Evolutionary conservation across 2,888 invertebrate species (phyloP), one percentile per base, ranked within the genome.

Genomic region (Caenorhabditis afra): DNA sequence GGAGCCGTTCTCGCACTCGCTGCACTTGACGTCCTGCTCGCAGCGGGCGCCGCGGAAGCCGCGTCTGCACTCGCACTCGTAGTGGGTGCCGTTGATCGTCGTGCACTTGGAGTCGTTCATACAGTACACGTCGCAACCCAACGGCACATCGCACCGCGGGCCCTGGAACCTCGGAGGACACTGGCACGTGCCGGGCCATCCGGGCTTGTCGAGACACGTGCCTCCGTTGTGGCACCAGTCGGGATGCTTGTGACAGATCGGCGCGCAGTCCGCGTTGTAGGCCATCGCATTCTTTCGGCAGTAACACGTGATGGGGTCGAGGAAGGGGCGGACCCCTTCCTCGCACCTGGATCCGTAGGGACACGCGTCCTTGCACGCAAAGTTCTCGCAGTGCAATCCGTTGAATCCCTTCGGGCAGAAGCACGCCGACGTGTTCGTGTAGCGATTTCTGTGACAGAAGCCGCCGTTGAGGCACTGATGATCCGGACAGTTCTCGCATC

Each of bases 401-500:
- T 22, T 50, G 55, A 66, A 71, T 14, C 78, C 78, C 16, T 55
- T 55, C 22, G 71, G 71, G 18, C 78, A 78, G 12, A 73, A 52
- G 35, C 78, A 22, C 1, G 41, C 10, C 0, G 62, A 44, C 8
- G 8, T 18, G 29, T 67, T 76, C 7, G 68, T 53, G 0, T 11
- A 14, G 4, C 18, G 12, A 12, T 77, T n/a, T n/a, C n/a, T 52
- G 29, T 47, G 22, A 49, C 77, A 77, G 52, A 65, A 65, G 11
- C 77, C 77, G 11, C 77, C 77, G 29, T 77, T 77, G 3, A 50
- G 14, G 14, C 77, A 77, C 20, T 41, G n/a, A 7, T 55, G 65
- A 5, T 91, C 91, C 12, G 90, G 86, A 5, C 92, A 92, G 29
- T 90, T 89, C 79, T 93, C 92, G 87, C 93, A 93, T 20, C 91